Base-by-base conservation (phyloP, 1,140 invertebrate species). In the Zaprionus tsacasi region DNA sequence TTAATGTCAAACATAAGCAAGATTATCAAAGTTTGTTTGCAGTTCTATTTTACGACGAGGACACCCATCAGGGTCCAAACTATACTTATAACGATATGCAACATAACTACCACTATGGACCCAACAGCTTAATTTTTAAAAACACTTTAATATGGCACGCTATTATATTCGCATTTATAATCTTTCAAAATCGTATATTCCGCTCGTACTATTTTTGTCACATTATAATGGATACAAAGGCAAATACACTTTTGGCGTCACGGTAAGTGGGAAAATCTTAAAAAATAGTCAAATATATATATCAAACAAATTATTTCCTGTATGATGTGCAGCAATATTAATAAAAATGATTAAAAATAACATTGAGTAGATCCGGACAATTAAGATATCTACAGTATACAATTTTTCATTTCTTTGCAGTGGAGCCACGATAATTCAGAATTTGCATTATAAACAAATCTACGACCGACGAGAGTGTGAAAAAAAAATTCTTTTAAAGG, bases 181-280 rank as follows among this genome's bases (percentile, higher is more conserved):
- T 99, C 43, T 93, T 99, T 61, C 98, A 99, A 92, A 94, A 96
- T 77, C 93, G 98, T 73, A 94, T 99, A 17, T 99, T 99, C 93
- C 96, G 96, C 60, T 98, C 97, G 80, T 97, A 98, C 91, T 99
- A 99, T 92, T 99, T 99, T 93, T 97, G 98, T 89, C 97, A 99
- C 92, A 96, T 99, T 52, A 96, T 99, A 3, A 96, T 97, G 83
- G 98, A 99, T 88, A 96, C 98, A 11, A 97, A 98, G 93, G 98
- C 98, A 0, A 98, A 98, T 93, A 97, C 97, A 45, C 95, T 98
- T 76, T 93, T 99, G 6, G 98, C 98, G 1, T 99, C 98, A 0
- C 95, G 96, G 96, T 96, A 93, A 85, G 61, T 45, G 33, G 33
- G 4, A 35, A 35, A 30, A 30, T 30, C 27, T 30, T 21, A 2